Base-by-base conservation (phyloP, 1,140 invertebrate species). In the Drosophila bocki region DNA sequence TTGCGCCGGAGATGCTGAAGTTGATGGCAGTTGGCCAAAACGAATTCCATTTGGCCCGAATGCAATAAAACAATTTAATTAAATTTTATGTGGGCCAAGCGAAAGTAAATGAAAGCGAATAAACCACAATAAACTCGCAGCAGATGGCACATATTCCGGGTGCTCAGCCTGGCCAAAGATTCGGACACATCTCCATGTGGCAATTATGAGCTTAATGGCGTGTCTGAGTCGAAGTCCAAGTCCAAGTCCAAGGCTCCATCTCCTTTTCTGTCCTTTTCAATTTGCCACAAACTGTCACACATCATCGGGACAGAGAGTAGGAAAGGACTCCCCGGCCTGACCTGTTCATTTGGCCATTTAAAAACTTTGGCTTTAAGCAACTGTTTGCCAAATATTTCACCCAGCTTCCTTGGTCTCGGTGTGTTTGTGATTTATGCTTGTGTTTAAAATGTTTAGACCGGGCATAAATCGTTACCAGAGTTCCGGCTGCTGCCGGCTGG, bases 11-110 rank as follows among this genome's bases (percentile, higher is more conserved):
- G 65, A 42, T 12, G 44, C 56, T 45, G 44, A 37, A 37, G 29
- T 51, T 54, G 54, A 75, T 58, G 50, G 51, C 37, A 75, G 72
- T 51, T 69, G 60, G 70, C 57, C 47, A 53, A 74, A 39, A 78
- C 54, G 50, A 67, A 82, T 82, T 56, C 80, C 81, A 83, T 76
- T 67, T 71, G 54, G 69, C 71, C 69, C 29, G 67, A 56, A 77
- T 74, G 82, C 72, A 84, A 81, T 85, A 81, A 84, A 84, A 85
- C 82, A 85, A 81, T 84, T 84, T 84, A 84, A 84, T 84, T 84
- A 84, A 77, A 84, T 84, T 84, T 84, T 81, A 85, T 84, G 78
- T 68, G 78, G 65, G 56, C 54, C 82, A 64, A 51, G 59, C 60
- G 77, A 81, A 77, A 81, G 77, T 64, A 80, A 80, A 84, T 84